Evolutionary conservation across 2,797 vertebrate genomes (phyloP).

Genomic region (Enteromius paludinosus): DNA sequence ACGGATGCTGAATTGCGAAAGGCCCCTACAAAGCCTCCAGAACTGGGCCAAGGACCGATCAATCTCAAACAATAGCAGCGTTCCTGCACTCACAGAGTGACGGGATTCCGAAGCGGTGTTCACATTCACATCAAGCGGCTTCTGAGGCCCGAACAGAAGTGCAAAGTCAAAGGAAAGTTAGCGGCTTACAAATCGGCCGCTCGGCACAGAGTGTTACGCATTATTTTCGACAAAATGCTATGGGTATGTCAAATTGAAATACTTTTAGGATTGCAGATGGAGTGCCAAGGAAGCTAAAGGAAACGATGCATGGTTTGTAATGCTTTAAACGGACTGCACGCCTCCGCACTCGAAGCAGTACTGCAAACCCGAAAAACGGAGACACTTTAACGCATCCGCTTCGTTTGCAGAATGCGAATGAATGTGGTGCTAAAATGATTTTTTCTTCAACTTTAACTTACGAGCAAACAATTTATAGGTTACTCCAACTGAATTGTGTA

Average conservation of each 20-base stretch:
- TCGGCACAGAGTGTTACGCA: slow-evolving; percentile 4
- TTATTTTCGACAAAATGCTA: slow-evolving; percentile 46
- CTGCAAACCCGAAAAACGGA: slow-evolving; percentile 3
- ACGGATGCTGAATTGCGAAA: slow-evolving; percentile 59
- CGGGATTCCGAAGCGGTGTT: slow-evolving; percentile 29
- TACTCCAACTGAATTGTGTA: not conserved
- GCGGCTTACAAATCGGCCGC: slow-evolving; percentile 38
- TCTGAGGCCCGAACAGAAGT: slow-evolving; percentile 25
- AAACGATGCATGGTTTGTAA: slow-evolving; percentile 12
- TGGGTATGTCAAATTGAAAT: slow-evolving; percentile 30
- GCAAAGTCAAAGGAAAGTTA: slow-evolving; percentile 56
- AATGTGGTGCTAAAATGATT: not conserved
- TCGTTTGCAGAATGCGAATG: not conserved
- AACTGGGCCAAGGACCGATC: slow-evolving; percentile 76
- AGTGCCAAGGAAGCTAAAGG: slow-evolving; percentile 24
- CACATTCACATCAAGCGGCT: slow-evolving; percentile 12
- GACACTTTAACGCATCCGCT: not conserved
- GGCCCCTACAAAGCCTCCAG: slow-evolving; percentile 70
- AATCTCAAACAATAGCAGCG: slow-evolving; percentile 64
- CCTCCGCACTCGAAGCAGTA: slow-evolving; percentile 7
- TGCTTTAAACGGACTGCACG: slow-evolving; percentile 14
- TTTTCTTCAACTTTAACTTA: not conserved
- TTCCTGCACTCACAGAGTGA: slow-evolving; percentile 54
- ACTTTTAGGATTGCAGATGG: slow-evolving; percentile 33
- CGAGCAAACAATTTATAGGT: not conserved